Conservation (phyloP, 2,888 invertebrate genomes). For the Tryphoninae sp. region DNA sequence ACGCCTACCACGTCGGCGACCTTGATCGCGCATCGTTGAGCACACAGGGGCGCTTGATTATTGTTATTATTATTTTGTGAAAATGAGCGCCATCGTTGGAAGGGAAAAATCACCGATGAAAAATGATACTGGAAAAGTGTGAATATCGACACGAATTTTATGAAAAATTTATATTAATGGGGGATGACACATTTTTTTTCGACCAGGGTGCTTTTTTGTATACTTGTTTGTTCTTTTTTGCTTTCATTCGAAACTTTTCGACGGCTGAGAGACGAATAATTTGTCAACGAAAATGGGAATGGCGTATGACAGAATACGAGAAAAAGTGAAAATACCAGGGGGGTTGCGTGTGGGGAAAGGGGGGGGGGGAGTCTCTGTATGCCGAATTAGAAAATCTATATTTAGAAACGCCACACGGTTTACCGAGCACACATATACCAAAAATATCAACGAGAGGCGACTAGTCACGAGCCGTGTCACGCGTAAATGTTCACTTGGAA, state of each 20-base stretch:
- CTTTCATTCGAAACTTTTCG: background rate
- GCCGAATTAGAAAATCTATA: slow-evolving; percentile 72
- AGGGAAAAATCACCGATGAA: slow-evolving; percentile 29
- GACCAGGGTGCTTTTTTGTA: background rate
- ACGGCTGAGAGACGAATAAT: background rate
- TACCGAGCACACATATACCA: slow-evolving; percentile 61
- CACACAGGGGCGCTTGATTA: slow-evolving; percentile 4
- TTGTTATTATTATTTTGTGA: background rate
- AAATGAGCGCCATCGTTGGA: background rate
- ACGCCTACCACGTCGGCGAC: slow-evolving; percentile 39
- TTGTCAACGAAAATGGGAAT: background rate
- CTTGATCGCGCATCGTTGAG: slow-evolving; percentile 53
- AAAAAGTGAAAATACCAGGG: slow-evolving; percentile 44
- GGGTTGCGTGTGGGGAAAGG: no score
- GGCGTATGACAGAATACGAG: slow-evolving; percentile 16
- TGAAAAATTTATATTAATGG: no score
- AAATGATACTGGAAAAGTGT: slow-evolving; percentile 27
- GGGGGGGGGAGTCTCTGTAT: slow-evolving; percentile 16
- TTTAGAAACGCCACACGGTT: slow-evolving; percentile 72
- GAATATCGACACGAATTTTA: background rate
- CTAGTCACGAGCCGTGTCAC: slow-evolving; percentile 40
- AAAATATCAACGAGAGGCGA: slow-evolving; percentile 65
- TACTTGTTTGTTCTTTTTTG: background rate
- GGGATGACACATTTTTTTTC: background rate
- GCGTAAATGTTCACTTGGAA: slow-evolving; percentile 20